Evolutionary conservation across 2,113 vertebrate genomes (phyloP).

Genomic region (Psettodes erumei): DNA sequence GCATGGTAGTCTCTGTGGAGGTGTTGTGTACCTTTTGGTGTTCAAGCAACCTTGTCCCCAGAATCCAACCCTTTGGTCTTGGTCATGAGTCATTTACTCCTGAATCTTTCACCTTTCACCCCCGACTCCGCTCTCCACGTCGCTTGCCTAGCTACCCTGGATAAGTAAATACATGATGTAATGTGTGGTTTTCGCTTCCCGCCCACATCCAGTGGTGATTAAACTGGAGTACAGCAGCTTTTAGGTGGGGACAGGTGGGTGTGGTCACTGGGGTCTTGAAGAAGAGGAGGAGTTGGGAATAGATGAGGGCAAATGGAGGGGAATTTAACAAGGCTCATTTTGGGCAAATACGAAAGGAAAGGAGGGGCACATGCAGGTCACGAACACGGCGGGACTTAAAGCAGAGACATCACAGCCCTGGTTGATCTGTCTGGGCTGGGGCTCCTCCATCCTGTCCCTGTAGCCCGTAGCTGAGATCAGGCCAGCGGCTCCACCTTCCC

Average conservation of each 20-base stretch:
- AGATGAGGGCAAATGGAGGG: constrained; percentile 26
- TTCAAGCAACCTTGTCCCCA: constrained; percentile 67
- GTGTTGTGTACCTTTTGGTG: constrained; percentile 51
- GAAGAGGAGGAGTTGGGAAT: constrained; percentile 34
- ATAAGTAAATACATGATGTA: constrained; percentile 80
- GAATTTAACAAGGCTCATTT: constrained; percentile 35
- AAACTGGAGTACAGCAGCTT: constrained; percentile 49
- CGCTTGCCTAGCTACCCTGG: constrained; percentile 63
- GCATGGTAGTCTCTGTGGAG: constrained; percentile 18
- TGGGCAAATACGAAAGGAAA: constrained; percentile 34
- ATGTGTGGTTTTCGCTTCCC: constrained; percentile 66
- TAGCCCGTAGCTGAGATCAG: constrained; percentile 43
- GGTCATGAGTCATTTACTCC: constrained; percentile 81
- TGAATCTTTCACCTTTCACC: constrained; percentile 80
- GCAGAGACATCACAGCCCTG: constrained; percentile 32
- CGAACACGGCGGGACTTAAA: constrained; percentile 25
- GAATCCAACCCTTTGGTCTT: constrained; percentile 68
- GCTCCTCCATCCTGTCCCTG: constrained; percentile 48
- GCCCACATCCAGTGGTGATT: constrained; percentile 64
- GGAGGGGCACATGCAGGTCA: constrained; percentile 45
- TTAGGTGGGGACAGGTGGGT: constrained; percentile 58
- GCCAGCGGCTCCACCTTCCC: constrained; percentile 51
- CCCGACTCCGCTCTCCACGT: constrained; percentile 66
- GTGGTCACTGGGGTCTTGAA: constrained; percentile 33
- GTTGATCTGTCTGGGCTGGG: constrained; percentile 47